Conservation (phyloP, 2,113 vertebrate genomes). For the Thinocorus orbignyianus region DNA sequence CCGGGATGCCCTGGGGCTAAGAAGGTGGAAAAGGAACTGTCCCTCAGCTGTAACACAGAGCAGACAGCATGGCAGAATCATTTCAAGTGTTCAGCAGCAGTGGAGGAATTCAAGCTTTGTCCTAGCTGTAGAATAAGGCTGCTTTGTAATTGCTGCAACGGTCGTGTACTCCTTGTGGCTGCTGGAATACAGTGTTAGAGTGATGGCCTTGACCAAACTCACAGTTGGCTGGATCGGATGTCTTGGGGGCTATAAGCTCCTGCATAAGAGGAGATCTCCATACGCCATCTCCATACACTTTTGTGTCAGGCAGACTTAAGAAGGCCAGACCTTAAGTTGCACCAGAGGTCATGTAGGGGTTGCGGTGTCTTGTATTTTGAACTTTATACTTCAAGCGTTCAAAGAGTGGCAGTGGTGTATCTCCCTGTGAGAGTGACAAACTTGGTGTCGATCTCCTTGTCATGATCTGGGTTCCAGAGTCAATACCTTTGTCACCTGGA, state of each 20-base stretch:
- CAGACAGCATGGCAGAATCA: neutral
- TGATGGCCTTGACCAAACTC: neutral
- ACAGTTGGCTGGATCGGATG: neutral
- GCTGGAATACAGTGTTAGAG: neutral
- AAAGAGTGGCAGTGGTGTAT: neutral
- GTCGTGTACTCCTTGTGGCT: neutral
- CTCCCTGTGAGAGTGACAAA: neutral
- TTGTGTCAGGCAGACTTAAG: neutral
- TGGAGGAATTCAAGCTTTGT: neutral
- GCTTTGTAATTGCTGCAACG: neutral
- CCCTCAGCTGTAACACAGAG: neutral
- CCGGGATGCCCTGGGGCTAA: neutral
- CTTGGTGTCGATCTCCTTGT: neutral
- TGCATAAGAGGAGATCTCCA: neutral
- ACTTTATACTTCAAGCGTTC: neutral
- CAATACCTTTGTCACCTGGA: neutral
- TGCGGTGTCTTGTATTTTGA: neutral
- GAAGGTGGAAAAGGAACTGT: neutral
- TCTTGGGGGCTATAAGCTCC: neutral
- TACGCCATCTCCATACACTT: too few species aligned
- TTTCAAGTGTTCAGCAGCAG: neutral
- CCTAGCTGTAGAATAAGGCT: neutral
- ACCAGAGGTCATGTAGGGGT: neutral
- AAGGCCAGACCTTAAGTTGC: neutral
- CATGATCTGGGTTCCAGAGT: neutral